Percentiles rank a stretch among this genome's conserved stretches.
These are phyloP conservation scores for Carapus acus DNA, from an alignment of 2,797 vertebrate species.

Conservation along the genomic window DNA sequence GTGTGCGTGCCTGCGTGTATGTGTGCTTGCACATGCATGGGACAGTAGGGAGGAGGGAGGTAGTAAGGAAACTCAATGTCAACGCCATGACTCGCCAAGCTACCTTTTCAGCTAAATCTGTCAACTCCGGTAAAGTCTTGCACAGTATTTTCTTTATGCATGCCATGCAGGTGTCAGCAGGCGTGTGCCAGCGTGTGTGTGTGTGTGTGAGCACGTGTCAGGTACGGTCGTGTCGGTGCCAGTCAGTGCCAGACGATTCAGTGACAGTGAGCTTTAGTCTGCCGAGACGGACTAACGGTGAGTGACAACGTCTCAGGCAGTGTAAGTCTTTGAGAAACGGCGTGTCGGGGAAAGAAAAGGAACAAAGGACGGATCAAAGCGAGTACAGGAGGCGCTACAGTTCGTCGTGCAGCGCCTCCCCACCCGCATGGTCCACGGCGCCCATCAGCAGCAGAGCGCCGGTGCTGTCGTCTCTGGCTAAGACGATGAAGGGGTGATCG, in stretches of 20 bases:
- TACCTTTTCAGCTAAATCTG: conserved; percentile 24
- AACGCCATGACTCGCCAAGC: conserved; percentile 20
- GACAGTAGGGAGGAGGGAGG: conserved; percentile 5
- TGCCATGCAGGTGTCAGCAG: conserved; percentile 38
- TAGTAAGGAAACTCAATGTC: not conserved
- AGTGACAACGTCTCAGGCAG: conserved; percentile 58
- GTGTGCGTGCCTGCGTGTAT: not conserved
- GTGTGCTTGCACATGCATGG: not conserved
- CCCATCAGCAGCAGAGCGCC: conserved; percentile 68
- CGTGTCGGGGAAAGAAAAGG: conserved; percentile 15
- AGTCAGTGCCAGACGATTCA: conserved; percentile 39
- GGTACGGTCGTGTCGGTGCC: conserved; percentile 39
- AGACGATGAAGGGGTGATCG: conserved; percentile 64
- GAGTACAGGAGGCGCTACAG: conserved; percentile 40
- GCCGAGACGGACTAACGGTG: conserved; percentile 49
- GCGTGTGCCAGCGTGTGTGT: conserved; percentile 19
- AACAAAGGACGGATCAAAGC: not conserved
- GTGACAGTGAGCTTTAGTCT: conserved; percentile 53
- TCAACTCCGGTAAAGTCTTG: conserved; percentile 41
- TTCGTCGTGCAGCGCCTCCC: conserved; percentile 61
- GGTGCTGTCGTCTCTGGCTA: conserved; percentile 55
- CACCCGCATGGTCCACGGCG: conserved; percentile 60
- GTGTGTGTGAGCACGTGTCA: conserved; percentile 28
- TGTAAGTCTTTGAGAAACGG: conserved; percentile 8
- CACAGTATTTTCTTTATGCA: conserved; percentile 40